These are phyloP conservation scores for Enhydra lutris DNA, from an alignment of 2,113 vertebrate genomes.

Conservation along the genomic window DNA sequence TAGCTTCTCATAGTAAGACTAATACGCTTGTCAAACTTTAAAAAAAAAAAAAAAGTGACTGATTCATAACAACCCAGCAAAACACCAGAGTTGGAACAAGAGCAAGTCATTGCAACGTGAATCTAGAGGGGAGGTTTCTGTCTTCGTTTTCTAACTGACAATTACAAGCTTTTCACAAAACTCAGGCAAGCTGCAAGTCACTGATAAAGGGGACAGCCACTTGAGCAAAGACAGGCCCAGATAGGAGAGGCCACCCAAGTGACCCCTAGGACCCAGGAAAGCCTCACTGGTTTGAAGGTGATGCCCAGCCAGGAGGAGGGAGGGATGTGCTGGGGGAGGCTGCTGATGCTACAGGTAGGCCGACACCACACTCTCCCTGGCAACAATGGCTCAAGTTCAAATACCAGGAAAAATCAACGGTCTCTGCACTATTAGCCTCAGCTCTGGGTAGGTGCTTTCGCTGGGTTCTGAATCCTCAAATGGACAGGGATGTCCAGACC, in stretches of 20 bases:
- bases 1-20: background rate
- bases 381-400: slow-evolving; percentile 33
- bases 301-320: background rate
- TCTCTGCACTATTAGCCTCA: background rate
- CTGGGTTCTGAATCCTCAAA: background rate
- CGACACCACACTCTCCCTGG: background rate
- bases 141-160: slow-evolving; percentile 36
- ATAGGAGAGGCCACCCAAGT: background rate
- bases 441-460: background rate
- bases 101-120: background rate
- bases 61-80: slow-evolving; percentile 41
- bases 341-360: background rate
- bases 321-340: background rate
- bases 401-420: slow-evolving; percentile 9
- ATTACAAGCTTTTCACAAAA: slow-evolving; percentile 51
- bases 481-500: background rate
- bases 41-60: background rate
- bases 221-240: slow-evolving; percentile 25
- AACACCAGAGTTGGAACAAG: background rate
- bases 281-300: background rate
- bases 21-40: background rate
- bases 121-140: background rate
- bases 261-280: background rate
- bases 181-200: slow-evolving; percentile 34
- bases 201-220: slow-evolving; percentile 40